Conservation (phyloP, 2,113 vertebrate genomes). For the Nematolebias whitei region DNA sequence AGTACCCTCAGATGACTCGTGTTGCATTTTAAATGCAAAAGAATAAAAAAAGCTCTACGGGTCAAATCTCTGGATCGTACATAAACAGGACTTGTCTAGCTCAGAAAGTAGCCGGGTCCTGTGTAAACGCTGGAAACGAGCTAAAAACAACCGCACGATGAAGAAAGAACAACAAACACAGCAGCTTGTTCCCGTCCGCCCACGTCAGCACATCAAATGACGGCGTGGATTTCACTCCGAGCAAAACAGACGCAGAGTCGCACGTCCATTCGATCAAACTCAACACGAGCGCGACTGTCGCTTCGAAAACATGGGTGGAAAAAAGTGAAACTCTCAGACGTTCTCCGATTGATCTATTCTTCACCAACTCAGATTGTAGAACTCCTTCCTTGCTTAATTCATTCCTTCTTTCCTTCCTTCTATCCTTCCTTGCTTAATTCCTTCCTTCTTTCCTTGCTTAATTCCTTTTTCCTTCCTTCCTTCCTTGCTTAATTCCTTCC, state of each 20-base stretch:
- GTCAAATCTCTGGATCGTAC: conserved; percentile 47
- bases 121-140: conserved; percentile 65
- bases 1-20: not conserved
- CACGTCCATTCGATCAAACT: conserved; percentile 14
- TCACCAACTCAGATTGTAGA: not conserved
- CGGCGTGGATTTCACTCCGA: conserved; percentile 44
- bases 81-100: conserved; percentile 44
- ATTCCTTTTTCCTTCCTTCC: too few relatives aligned
- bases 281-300: not conserved
- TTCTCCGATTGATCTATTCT: not conserved
- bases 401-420: too few relatives aligned
- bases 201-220: conserved; percentile 57
- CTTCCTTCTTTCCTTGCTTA: too few relatives aligned
- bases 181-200: conserved; percentile 74
- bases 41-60: not conserved
- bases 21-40: not conserved
- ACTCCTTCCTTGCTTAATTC: too few relatives aligned
- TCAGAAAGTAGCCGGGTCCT: conserved; percentile 38
- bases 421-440: too few relatives aligned
- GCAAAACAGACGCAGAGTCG: conserved; percentile 46
- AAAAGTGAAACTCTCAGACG: not conserved
- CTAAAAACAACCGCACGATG: conserved; percentile 73
- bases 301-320: conserved; percentile 19
- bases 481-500: too few relatives aligned
- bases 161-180: conserved; percentile 76